Evolutionary conservation across 2,888 invertebrate genomes (phyloP).

Genomic region (Tuta absoluta): DNA sequence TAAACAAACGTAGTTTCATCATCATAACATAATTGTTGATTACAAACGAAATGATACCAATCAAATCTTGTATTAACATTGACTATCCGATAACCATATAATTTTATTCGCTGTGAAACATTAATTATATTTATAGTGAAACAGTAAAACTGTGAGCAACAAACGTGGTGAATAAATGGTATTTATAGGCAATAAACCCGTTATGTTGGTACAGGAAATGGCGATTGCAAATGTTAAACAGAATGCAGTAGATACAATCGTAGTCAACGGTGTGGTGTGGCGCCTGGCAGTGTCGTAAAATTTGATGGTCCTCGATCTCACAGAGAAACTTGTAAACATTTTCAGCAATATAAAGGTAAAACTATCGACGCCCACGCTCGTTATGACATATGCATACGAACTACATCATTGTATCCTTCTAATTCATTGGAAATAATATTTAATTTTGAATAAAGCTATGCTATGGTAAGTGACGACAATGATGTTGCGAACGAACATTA

Average conservation of each 20-base stretch:
- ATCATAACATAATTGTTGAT: slow-evolving; percentile 21
- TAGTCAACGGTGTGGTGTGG: slow-evolving; percentile 55
- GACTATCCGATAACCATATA: slow-evolving; percentile 20
- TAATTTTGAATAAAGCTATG: background rate
- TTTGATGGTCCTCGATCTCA: slow-evolving; percentile 66
- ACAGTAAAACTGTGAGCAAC: slow-evolving; percentile 19
- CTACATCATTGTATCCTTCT: background rate
- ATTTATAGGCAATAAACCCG: slow-evolving; percentile 37
- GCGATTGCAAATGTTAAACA: slow-evolving; percentile 61
- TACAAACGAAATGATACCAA: slow-evolving; percentile 2
- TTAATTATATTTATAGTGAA: slow-evolving; percentile 14
- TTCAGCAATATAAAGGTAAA: slow-evolving; percentile 30
- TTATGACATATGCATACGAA: slow-evolving; percentile 22
- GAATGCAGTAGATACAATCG: slow-evolving; percentile 65
- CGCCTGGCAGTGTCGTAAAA: slow-evolving; percentile 69
- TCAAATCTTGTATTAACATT: background rate
- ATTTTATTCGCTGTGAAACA: slow-evolving; percentile 4
- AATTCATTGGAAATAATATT: slow-evolving; percentile 16
- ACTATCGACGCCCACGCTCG: slow-evolving; percentile 41
- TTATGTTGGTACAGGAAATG: slow-evolving; percentile 62
- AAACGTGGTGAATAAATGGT: slow-evolving; percentile 26
- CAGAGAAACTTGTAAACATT: slow-evolving; percentile 36
- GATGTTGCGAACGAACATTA: background rate
- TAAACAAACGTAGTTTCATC: background rate
- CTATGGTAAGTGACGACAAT: background rate